Evolutionary conservation across 2,888 invertebrate species (phyloP).

Genomic region (Amphipoea lucens): DNA sequence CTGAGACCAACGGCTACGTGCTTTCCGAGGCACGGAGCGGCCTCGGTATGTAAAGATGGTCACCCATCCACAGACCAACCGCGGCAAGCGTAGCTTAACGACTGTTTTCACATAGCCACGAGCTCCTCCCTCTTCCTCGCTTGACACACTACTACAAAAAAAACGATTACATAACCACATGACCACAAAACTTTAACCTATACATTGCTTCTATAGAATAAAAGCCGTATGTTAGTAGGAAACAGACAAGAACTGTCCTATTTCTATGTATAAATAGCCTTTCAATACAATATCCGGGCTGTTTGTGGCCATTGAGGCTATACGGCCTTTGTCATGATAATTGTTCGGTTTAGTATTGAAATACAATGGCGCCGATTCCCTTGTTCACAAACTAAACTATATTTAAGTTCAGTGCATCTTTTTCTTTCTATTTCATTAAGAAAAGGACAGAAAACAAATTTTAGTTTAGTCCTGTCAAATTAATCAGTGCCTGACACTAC

Average conservation of each 20-base stretch:
- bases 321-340: slow-evolving; percentile 56
- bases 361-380: not conserved
- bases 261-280: slow-evolving; percentile 34
- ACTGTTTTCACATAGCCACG: not conserved
- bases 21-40: no score
- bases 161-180: slow-evolving; percentile 21
- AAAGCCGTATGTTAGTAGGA: slow-evolving; percentile 45
- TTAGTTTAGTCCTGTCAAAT: no score
- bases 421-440: no score
- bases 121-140: not conserved
- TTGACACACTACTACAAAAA: not conserved
- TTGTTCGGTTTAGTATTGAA: slow-evolving; percentile 41
- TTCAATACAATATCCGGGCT: slow-evolving; percentile 50
- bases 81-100: not conserved
- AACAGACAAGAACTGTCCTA: slow-evolving; percentile 33
- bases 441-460: no score
- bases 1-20: no score
- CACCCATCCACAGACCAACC: not conserved
- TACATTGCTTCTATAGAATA: slow-evolving; percentile 35
- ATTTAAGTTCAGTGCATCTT: no score
- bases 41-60: not conserved
- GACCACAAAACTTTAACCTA: slow-evolving; percentile 32
- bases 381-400: no score
- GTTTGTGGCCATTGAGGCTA: slow-evolving; percentile 23
- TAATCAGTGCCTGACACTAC: no score